phyloP scores from a whole-genome alignment of 1,140 invertebrate genomes.

The Solenopsis invicta region DNA sequence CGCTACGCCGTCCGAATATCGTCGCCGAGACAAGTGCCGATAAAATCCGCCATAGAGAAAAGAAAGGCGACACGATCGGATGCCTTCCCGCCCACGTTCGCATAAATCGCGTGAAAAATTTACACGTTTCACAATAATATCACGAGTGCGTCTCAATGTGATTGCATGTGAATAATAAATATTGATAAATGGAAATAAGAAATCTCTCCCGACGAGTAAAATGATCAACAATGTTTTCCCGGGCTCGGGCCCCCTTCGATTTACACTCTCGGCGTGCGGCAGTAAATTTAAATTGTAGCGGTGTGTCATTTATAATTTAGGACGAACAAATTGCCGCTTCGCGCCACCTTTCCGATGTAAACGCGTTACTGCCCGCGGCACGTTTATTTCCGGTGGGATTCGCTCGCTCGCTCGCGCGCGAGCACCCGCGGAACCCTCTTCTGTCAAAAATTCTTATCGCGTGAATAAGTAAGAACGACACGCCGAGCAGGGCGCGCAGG shows the following conservation, averaged over 20 bases:
- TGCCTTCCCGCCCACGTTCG: background rate
- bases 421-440: constrained; percentile 52
- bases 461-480: constrained; percentile 72
- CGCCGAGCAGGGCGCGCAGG: background rate
- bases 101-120: background rate
- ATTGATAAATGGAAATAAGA: constrained; percentile 52
- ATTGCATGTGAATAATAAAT: constrained; percentile 52
- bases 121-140: constrained; percentile 23
- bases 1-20: constrained; percentile 27
- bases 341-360: constrained; percentile 60
- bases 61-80: background rate
- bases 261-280: constrained; percentile 19
- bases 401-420: too few relatives aligned
- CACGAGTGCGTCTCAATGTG: constrained; percentile 30
- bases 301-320: constrained; percentile 69
- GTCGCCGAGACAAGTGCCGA: constrained; percentile 28
- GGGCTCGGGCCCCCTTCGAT: background rate
- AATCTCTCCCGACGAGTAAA: constrained; percentile 42
- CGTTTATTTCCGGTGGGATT: constrained; percentile 72
- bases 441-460: constrained; percentile 73
- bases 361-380: constrained; percentile 64
- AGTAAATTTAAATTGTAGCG: constrained; percentile 69
- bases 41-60: constrained; percentile 6
- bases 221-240: constrained; percentile 32
- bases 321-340: constrained; percentile 70